Evolutionary conservation across 2,797 vertebrate genomes (phyloP).

Genomic region (Podarcis siculus): DNA sequence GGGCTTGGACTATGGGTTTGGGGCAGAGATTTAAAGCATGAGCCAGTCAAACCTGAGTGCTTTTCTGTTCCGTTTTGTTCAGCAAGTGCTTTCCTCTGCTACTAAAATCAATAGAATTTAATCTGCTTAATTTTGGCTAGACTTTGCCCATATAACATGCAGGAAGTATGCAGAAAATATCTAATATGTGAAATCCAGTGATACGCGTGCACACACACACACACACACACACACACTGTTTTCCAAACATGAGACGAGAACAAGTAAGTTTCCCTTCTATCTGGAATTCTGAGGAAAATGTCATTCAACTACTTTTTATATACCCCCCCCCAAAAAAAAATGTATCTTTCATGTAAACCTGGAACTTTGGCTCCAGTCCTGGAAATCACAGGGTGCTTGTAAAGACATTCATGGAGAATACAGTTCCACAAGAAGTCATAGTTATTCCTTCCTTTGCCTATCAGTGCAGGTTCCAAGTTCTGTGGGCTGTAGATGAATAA

Average conservation of each 20-base stretch:
- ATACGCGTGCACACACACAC: background rate
- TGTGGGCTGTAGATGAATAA: too few species aligned
- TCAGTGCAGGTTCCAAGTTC: too few species aligned
- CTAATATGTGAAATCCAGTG: background rate
- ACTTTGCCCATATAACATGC: background rate
- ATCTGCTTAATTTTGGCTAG: constrained; percentile 1
- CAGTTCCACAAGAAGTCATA: background rate
- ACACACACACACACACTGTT: background rate
- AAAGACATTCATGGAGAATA: background rate
- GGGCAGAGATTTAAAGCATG: background rate
- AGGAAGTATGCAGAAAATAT: background rate
- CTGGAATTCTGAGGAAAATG: background rate
- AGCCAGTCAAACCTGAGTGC: background rate
- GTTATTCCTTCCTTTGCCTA: background rate
- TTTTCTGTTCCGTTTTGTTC: background rate
- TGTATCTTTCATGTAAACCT: background rate
- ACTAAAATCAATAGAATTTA: background rate
- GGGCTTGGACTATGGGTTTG: background rate
- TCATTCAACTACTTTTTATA: background rate
- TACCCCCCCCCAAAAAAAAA: too few species aligned
- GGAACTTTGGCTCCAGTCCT: background rate
- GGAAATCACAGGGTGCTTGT: background rate
- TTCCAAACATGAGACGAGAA: background rate
- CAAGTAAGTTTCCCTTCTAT: background rate
- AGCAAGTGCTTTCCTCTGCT: background rate